Evolutionary conservation across 2,113 vertebrate species (phyloP), one percentile per base, ranked within the genome.

Genomic region (Pelusios castaneus): DNA sequence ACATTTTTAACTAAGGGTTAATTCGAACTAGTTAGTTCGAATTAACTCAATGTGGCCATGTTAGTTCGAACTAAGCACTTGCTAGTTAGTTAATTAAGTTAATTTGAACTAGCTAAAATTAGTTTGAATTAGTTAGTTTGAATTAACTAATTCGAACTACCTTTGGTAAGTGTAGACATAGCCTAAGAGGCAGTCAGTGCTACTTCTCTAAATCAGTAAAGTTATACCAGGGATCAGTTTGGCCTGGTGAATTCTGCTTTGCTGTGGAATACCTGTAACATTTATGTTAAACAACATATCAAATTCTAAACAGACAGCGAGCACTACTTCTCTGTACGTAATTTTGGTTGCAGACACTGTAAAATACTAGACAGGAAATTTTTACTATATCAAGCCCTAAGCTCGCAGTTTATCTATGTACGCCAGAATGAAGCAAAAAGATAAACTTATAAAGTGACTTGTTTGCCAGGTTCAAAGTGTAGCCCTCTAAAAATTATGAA

Each of bases 381-480:
- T 6, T 21, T 29, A 7, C 6, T 73, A 14, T 13, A 52, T 85
- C 41, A 51, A 10, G 10, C 19, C 29, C 19, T 2, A 29, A 8
- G 2, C 5, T 75, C 12, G 10, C 63, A 56, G 43, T 67, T 22
- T 29, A 54, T 2, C 45, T 54, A 8, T 0, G 0, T 17, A 12
- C 6, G 6, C 29, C 34, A 17, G 8, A 5, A 29, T 0, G n/a
- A 0, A 31, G 3, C 3, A 45, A 88, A 85, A 89, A 1, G 1
- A n/a, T n/a, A 83, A 27, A 56, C n/a, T 10, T 43, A 55, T 41
- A 56, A 60, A 21, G 34, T 38, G 17, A 70, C n/a, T 70, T 67
- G 60, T 67, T n/a, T 34, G 38, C 17, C 8, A 10, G 34, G 16
- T 81, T 56, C 80, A 56, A 17, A 25, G 4, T 56, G n/a, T 24